These are phyloP conservation scores for Ennomos erosarius DNA, from an alignment of 2,888 invertebrate genomes.

Conservation along the genomic window DNA sequence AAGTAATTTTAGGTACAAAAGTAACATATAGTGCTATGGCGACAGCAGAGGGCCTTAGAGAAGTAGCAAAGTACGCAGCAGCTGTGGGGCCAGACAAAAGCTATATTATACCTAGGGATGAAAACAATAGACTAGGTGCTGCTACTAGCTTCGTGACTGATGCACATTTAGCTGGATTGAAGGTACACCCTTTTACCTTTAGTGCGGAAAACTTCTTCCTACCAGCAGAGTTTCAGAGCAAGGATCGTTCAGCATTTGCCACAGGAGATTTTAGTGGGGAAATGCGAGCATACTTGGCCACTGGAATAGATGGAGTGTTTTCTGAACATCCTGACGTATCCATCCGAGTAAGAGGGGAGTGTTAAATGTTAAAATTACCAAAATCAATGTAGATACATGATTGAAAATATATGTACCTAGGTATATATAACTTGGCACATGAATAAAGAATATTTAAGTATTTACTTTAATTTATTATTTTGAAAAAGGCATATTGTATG, in stretches of 20 bases:
- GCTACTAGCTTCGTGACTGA: slow-evolving; percentile 67
- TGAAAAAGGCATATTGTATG: too few species aligned
- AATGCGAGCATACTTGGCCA: slow-evolving; percentile 62
- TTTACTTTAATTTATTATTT: too few species aligned
- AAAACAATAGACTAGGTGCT: slow-evolving; percentile 55
- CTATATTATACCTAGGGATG: slow-evolving; percentile 70
- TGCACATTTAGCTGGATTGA: slow-evolving; percentile 67
- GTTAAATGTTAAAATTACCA: background rate
- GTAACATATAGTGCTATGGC: slow-evolving; percentile 73
- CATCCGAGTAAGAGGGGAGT: slow-evolving; percentile 47
- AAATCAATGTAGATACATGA: too few species aligned
- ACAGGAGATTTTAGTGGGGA: slow-evolving; percentile 66
- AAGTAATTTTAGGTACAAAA: slow-evolving; percentile 53
- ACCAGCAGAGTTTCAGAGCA: slow-evolving; percentile 64
- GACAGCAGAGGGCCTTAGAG: slow-evolving; percentile 63
- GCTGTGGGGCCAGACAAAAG: slow-evolving; percentile 75
- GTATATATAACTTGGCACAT: too few species aligned
- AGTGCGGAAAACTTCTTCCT: slow-evolving; percentile 72
- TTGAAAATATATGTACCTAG: too few species aligned
- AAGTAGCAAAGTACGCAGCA: slow-evolving; percentile 70
- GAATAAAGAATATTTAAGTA: too few species aligned
- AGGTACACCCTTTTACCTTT: slow-evolving; percentile 77
- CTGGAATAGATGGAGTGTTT: slow-evolving; percentile 76
- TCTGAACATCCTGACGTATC: slow-evolving; percentile 75
- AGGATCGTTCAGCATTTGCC: slow-evolving; percentile 44